Evolutionary conservation across 2,888 invertebrate genomes (phyloP), one percentile per base, ranked within the genome.

Genomic region (Linnaemya tessellans): DNA sequence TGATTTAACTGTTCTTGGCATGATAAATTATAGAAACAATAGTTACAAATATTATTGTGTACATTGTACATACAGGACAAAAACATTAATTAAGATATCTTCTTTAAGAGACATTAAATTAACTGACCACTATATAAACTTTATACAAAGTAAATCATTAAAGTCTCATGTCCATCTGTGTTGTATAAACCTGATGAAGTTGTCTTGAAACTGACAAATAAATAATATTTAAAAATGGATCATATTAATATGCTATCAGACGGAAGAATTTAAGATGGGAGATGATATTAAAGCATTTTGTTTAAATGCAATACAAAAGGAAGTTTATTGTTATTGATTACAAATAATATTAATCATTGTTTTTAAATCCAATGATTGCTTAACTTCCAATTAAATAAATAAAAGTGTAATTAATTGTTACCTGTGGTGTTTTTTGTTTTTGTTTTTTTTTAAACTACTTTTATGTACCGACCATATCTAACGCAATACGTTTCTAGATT

Each of bases 241-340:
- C 9, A 38, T 58, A 35, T 20, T 75, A 75, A 41, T 30, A 74
- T 22, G 51, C 22, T 49, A 1, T 65, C 58, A 10, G 8, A 22
- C 43, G 11, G 11, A 60, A 78, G 18, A 9, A 41, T 43, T 30
- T 54, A 35, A 80, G 38, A 62, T 71, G 54, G 60, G 18, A 64
- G 25, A 1, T 77, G 46, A 18, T 58, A 64, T 70, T 62, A 30
- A 60, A 60, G 43, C 67, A 81, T 56, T 41, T 13, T 49, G 25
- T 70, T 62, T 71, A 71, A 82, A 83, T 83, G 71, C 71, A 71
- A 73, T 78, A 73, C 35, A 81, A 78, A 73, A 80, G 56, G 70
- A 77, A 70, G 70, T 77, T 82, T 65, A 65, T 68, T 64, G 74
- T 62, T 67, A 73, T 30, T 43, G 3, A 41, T 60, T 46, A 38